Evolutionary conservation across 92 coral and sea anemone genomes (phyloP), one percentile per base, ranked within the genome.

Genomic region (Zoanthus gigantus): DNA sequence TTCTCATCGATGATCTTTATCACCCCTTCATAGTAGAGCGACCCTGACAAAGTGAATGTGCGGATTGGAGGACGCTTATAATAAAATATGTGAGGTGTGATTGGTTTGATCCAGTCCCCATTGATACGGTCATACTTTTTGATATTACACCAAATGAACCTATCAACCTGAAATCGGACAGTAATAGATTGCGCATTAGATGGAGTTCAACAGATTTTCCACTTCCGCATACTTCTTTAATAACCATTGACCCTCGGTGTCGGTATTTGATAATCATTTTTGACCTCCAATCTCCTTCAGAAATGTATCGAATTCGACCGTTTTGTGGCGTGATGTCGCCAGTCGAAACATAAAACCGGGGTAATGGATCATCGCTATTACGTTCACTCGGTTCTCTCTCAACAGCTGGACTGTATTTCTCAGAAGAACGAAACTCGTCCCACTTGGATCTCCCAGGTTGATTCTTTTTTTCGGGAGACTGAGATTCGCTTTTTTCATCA

Each of bases 81-180:
- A 6, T 42, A 14, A 77, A 92, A 92, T 46, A 90, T 65, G 66
- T 92, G 95, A 34, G 89, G 71, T 73, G 71, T 74, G 17, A 9
- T 30, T 1, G 95, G 93, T 52, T 79, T 5, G 66, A 50, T 61
- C 93, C 95, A 93, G 57, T 32, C 2, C 28, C 53, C 23, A 0
- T 4, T 32, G 83, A 87, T 60, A 63, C 95, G 93, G 78, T 92
- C 91, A 48, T 92, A 92, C 90, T 90, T 90, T 61, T 56, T 57
- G 72, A 92, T 42, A 88, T 90, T 91, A 73, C 91, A 60, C 93
- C 95, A 92, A 8, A 84, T 31, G 17, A 72, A 72, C 2, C 92
- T 89, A 45, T 0, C 6, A 15, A 88, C 94, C 85, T 88, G 72
- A 47, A 91, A 91, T 52, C 47, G 78, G 37, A 88, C 92, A 53